Evolutionary conservation across 2,888 invertebrate genomes (phyloP).

Genomic region (Hyles lineata): DNA sequence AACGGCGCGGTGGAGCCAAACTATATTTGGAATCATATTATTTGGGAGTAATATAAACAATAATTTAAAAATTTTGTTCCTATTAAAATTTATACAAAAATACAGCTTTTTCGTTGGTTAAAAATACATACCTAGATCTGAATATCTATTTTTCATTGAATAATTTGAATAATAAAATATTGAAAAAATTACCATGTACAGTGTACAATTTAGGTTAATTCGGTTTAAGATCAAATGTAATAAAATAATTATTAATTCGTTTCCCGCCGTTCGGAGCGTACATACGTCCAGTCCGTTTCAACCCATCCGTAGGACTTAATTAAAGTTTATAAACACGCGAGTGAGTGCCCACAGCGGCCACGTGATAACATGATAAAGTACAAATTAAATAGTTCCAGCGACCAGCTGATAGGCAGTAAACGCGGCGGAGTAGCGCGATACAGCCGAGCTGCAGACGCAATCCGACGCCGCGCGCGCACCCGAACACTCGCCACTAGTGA

Average conservation of each 20-base stretch:
- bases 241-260: neutral
- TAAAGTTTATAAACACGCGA: slow-evolving; percentile 45
- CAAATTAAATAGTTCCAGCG: slow-evolving; percentile 76
- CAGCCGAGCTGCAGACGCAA: slow-evolving; percentile 61
- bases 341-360: slow-evolving; percentile 55
- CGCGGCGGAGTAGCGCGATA: slow-evolving; percentile 59
- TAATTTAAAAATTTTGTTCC: too few species aligned
- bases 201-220: too few species aligned
- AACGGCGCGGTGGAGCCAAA: too few species aligned
- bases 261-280: neutral
- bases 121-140: too few species aligned
- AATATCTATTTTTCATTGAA: too few species aligned
- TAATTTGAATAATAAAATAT: too few species aligned
- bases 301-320: slow-evolving; percentile 24
- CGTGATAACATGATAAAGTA: slow-evolving; percentile 79
- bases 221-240: neutral
- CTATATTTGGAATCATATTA: too few species aligned
- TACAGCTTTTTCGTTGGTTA: too few species aligned
- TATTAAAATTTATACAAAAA: too few species aligned
- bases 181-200: too few species aligned
- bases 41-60: too few species aligned
- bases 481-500: slow-evolving; percentile 43
- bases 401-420: slow-evolving; percentile 76
- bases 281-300: slow-evolving; percentile 13
- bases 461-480: slow-evolving; percentile 63